Evolutionary conservation across 2,113 vertebrate genomes (phyloP).

Genomic region (Chascanopsetta lugubris): DNA sequence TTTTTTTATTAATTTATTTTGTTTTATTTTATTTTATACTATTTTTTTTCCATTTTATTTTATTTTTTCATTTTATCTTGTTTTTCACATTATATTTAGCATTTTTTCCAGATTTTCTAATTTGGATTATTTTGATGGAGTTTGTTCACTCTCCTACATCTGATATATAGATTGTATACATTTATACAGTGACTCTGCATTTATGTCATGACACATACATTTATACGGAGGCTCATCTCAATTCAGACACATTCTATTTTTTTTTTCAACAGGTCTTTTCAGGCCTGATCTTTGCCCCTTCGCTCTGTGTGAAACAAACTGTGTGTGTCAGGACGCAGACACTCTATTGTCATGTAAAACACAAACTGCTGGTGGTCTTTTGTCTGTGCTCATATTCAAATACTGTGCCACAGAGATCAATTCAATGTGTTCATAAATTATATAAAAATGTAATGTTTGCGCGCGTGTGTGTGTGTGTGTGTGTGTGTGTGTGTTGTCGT

Average conservation of each 20-base stretch:
- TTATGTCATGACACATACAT: not conserved
- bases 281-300: constrained; percentile 43
- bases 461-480: constrained; percentile 4
- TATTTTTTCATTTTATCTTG: no score
- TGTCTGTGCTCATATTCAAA: constrained; percentile 23
- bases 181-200: not conserved
- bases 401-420: constrained; percentile 1
- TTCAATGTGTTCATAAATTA: constrained; percentile 5
- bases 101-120: constrained; percentile 21
- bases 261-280: constrained; percentile 8
- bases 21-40: not conserved
- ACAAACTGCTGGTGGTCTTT: constrained; percentile 32
- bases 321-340: constrained; percentile 47
- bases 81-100: constrained; percentile 6
- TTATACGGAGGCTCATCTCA: not conserved
- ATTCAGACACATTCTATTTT: not conserved
- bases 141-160: no score
- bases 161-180: not conserved
- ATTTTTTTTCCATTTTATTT: no score
- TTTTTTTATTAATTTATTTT: constrained; percentile 19
- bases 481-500: constrained; percentile 8
- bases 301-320: constrained; percentile 25
- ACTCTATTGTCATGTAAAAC: constrained; percentile 62
- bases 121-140: not conserved
- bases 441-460: not conserved